These are phyloP conservation scores for Xenopus laevis DNA, from an alignment of 2,113 vertebrate genomes.

Conservation along the genomic window DNA sequence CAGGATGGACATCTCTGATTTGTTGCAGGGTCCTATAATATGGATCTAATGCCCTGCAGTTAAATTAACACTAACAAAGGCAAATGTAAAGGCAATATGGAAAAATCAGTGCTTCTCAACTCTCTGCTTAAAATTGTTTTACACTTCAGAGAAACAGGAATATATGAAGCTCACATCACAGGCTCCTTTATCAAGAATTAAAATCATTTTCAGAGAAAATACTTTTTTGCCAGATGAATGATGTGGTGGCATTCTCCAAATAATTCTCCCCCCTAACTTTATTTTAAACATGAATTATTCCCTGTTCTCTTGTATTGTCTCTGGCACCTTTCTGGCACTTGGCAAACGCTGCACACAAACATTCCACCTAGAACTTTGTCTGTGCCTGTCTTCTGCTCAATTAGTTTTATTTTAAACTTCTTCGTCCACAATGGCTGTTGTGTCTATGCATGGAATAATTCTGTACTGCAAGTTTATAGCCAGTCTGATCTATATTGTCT, in stretches of 20 bases:
- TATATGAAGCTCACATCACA: too few species aligned
- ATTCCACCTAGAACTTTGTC: constrained; percentile 1
- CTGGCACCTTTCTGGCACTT: constrained; percentile 5
- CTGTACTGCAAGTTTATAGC: too few species aligned
- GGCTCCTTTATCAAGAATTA: too few species aligned
- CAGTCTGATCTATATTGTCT: too few species aligned
- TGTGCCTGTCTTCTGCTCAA: constrained; percentile 6
- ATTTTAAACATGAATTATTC: not conserved
- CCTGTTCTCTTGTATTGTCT: not conserved
- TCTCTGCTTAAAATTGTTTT: too few species aligned
- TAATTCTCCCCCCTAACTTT: not conserved
- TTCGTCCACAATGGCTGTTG: not conserved
- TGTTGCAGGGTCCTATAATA: too few species aligned
- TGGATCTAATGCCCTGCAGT: too few species aligned
- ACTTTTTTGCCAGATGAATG: not conserved
- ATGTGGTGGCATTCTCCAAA: not conserved
- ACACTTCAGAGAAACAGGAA: too few species aligned
- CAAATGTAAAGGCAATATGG: too few species aligned
- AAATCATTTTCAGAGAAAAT: not conserved
- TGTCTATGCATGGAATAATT: not conserved
- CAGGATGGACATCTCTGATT: too few species aligned
- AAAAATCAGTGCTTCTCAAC: too few species aligned
- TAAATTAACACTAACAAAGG: too few species aligned
- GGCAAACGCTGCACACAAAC: not conserved
- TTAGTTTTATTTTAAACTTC: not conserved